These are phyloP conservation scores for Sclerurus mexicanus DNA, from an alignment of 2,113 vertebrate species.

Conservation along the genomic window DNA sequence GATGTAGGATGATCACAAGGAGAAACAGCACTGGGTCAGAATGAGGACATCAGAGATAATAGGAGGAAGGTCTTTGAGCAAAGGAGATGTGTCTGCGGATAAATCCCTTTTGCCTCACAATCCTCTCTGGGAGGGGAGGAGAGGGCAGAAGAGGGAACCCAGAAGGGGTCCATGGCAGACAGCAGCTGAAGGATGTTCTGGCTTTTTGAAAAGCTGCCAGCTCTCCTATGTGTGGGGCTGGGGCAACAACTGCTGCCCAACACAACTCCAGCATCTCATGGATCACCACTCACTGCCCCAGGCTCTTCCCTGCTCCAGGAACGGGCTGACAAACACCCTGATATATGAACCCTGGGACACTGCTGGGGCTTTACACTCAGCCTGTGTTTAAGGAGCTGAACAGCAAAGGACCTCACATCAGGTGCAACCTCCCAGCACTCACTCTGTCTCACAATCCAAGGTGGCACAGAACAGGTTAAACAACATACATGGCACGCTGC, in stretches of 20 bases:
- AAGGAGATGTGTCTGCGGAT: not conserved
- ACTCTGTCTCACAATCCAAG: rapidly evolving
- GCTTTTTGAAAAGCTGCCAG: not conserved
- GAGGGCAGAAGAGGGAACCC: not conserved
- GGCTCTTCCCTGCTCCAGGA: not conserved
- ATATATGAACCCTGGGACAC: rapidly evolving
- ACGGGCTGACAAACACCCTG: too few relatives aligned
- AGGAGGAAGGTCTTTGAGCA: not conserved
- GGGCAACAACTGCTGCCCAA: not conserved
- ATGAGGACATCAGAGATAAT: not conserved
- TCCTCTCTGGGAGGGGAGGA: not conserved
- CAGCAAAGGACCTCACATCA: not conserved
- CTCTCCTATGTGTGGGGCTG: rapidly evolving
- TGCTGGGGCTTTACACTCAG: not conserved
- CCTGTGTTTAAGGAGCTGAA: not conserved
- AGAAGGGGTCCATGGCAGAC: not conserved
- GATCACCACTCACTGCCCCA: not conserved
- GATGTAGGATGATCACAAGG: not conserved
- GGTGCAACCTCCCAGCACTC: not conserved
- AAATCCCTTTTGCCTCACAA: not conserved
- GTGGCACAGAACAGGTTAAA: not conserved
- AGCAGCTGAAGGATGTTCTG: not conserved
- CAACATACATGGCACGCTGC: rapidly evolving
- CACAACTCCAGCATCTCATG: not conserved
- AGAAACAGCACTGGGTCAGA: not conserved